Conservation (phyloP, 2,113 vertebrate genomes). For the Cephalopterus ornatus region DNA sequence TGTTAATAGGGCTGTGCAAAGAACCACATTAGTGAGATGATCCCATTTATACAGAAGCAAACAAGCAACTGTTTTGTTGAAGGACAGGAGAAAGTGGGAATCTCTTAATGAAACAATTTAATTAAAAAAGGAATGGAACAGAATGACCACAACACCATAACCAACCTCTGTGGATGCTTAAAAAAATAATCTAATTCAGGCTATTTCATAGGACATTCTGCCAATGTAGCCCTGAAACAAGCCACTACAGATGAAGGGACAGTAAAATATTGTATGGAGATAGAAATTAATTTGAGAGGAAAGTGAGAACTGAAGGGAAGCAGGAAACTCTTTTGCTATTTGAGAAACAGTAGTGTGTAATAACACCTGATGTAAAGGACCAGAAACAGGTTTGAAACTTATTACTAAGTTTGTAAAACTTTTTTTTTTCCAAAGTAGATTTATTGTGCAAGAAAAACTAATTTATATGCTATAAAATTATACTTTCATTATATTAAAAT, state of each 20-base stretch:
- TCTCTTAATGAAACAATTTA: not conserved
- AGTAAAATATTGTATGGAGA: not conserved
- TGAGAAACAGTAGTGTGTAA: not conserved
- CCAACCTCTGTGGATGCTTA: not conserved
- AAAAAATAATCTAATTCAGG: not conserved
- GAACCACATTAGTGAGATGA: not conserved
- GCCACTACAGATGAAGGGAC: not conserved
- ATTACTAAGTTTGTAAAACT: not conserved
- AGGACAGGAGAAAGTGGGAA: not conserved
- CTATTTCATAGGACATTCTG: not conserved
- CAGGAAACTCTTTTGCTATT: not conserved
- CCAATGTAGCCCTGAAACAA: not conserved
- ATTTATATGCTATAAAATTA: not conserved
- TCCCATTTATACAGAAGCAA: not conserved
- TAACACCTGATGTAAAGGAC: not conserved
- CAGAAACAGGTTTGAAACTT: not conserved
- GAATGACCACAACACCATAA: not conserved
- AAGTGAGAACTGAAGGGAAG: not conserved
- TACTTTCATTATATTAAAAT: not conserved
- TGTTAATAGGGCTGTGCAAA: not conserved
- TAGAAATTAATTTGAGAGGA: not conserved
- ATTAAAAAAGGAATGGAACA: not conserved
- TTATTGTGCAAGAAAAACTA: not conserved
- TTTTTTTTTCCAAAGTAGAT: not conserved
- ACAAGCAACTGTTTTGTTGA: not conserved